Conservation (phyloP, 2,113 vertebrate genomes). For the Glareola pratincola region DNA sequence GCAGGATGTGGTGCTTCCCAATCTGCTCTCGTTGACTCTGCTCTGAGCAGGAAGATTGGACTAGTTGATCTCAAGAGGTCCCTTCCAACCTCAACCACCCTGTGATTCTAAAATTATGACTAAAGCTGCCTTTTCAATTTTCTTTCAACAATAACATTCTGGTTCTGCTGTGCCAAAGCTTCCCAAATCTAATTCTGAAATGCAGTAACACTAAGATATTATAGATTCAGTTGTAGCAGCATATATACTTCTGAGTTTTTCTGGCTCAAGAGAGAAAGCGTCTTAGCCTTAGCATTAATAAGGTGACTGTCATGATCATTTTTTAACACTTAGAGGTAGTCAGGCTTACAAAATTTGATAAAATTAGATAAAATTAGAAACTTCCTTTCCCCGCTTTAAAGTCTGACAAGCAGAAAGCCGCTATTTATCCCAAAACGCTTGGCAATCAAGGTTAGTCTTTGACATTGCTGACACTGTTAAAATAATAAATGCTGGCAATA, state of each 20-base stretch:
- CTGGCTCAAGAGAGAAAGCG: background rate
- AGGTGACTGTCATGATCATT: background rate
- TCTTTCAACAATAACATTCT: background rate
- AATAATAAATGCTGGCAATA: background rate
- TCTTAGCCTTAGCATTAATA: background rate
- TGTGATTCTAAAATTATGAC: background rate
- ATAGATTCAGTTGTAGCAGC: background rate
- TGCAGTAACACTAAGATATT: background rate
- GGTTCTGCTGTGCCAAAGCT: background rate
- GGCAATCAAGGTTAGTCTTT: background rate
- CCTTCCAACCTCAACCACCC: background rate
- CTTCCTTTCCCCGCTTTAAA: background rate
- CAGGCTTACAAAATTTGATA: background rate
- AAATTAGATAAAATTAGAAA: background rate
- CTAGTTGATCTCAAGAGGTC: background rate
- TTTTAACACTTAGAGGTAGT: background rate
- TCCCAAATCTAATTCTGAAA: background rate
- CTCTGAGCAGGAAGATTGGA: background rate
- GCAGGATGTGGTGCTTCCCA: rapidly evolving
- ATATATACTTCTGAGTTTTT: background rate
- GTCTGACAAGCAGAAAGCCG: background rate
- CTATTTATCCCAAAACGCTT: background rate
- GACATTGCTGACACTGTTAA: background rate
- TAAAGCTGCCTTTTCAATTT: background rate
- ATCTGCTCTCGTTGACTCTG: background rate